phyloP scores from a whole-genome alignment of 2,888 invertebrate genomes.

The Yponomeuta evonymella region DNA sequence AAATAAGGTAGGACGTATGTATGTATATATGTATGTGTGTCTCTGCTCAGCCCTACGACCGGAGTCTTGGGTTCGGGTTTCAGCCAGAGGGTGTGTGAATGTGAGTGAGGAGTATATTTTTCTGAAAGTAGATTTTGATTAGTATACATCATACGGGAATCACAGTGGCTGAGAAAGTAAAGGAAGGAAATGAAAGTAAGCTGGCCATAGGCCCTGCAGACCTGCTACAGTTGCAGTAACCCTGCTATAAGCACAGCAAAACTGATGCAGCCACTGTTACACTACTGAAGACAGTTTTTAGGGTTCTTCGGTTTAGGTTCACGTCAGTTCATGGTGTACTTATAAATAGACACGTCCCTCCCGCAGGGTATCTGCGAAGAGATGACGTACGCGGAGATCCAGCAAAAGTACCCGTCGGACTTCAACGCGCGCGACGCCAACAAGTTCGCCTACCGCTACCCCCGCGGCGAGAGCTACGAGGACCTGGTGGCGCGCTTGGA shows the following conservation, averaged over 20 bases:
- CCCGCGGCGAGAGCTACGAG: conserved; percentile 96
- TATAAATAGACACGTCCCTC: not conserved
- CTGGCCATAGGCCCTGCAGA: not conserved
- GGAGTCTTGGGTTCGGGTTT: too few species aligned
- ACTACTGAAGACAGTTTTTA: not conserved
- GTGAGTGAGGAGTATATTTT: too few species aligned
- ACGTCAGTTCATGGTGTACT: too few species aligned
- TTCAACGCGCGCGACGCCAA: conserved; percentile 96
- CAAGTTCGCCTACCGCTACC: conserved; percentile 96
- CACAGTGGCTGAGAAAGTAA: too few species aligned
- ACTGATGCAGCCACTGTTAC: not conserved
- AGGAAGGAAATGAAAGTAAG: not conserved
- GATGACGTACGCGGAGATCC: conserved; percentile 99
- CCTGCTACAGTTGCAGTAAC: not conserved
- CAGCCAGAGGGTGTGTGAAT: too few species aligned
- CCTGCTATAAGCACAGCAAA: not conserved
- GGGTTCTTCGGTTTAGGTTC: too few species aligned
- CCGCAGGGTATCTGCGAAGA: conserved; percentile 97
- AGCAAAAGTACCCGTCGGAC: conserved; percentile 94
- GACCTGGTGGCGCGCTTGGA: conserved; percentile 97
- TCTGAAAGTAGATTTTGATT: too few species aligned
- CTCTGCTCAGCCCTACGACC: too few species aligned
- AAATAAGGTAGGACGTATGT: too few species aligned
- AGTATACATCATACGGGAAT: too few species aligned
- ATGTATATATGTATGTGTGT: too few species aligned